Evolutionary conservation across 2,797 vertebrate species (phyloP).

Genomic region (Notoglanidium macrostoma): DNA sequence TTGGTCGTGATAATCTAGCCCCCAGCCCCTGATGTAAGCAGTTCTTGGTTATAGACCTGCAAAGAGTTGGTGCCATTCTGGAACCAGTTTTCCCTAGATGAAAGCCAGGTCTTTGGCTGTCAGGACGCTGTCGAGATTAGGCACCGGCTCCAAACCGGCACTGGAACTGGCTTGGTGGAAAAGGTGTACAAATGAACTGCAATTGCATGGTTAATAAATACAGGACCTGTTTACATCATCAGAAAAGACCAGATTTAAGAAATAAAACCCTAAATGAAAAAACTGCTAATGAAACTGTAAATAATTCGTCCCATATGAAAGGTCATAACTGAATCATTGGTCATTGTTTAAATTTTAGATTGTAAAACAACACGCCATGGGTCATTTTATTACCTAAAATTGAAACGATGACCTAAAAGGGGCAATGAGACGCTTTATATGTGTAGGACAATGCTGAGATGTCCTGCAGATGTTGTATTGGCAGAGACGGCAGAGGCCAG

Average conservation of each 20-base stretch:
- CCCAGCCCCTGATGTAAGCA: no score
- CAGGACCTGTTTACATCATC: background rate
- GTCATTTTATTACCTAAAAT: background rate
- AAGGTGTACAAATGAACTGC: background rate
- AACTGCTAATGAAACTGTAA: background rate
- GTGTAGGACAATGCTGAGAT: constrained; percentile 44
- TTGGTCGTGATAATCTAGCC: no score
- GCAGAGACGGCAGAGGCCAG: constrained; percentile 26
- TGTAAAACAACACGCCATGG: background rate
- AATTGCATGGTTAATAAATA: background rate
- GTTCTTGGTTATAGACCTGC: no score
- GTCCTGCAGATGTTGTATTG: constrained; percentile 41
- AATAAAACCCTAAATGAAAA: background rate
- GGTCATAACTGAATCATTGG: background rate
- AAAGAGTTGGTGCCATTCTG: no score
- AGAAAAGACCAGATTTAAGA: background rate
- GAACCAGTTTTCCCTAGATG: no score
- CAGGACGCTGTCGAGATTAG: no score
- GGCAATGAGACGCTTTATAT: background rate
- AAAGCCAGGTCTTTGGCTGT: no score
- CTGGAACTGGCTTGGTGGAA: no score
- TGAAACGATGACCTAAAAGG: background rate
- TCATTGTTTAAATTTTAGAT: background rate
- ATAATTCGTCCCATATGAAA: background rate
- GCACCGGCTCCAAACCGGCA: no score